Evolutionary conservation across 2,113 vertebrate species (phyloP), one percentile per base, ranked within the genome.

Genomic region (Falcunculus frontatus): DNA sequence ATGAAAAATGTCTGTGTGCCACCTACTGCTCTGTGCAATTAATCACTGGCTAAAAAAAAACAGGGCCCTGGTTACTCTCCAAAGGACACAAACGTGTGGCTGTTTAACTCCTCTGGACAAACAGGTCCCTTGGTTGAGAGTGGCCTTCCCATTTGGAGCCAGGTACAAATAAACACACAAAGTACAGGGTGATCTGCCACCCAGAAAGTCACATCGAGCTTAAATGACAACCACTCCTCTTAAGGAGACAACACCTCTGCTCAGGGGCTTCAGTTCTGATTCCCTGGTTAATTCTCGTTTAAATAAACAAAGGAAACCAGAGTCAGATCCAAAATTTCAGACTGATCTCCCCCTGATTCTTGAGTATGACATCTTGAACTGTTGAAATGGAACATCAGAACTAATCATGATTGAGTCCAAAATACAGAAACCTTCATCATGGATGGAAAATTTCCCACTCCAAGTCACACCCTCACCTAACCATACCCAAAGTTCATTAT

Each of bases 1-100:
- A 68, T 91, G 95, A 95, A 73, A 92, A 84, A 96, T 70, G 35
- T 57, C 72, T 74, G 26, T 9, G 3, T 91, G 94, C 89, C 94
- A 92, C 85, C 92, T 81, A 19, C 46, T 42, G 82, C 70, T 89
- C 80, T 55, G 37, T 29, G 74, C 80, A 84, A 89, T 97, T 91
- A 41, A 97, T 92, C 95, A 92, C 39, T 7, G 13, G 22, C 37
- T 91, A 47, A 15, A 94, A 76, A 76, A 84, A 88, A 73, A 33
- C 1, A 32, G 77, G 72, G 79, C 30, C 47, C 68, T 35, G 72
- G 74, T 27, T 76, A n/a, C 77, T 82, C 56, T 78, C 70, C 75
- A 64, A 74, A 69, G 25, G 81, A 91, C 92, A 95, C 26, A 12
- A 89, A 83, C 0, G 4, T 20, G 32, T 13, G 63, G 53, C 46